Base-by-base conservation (phyloP, 2,888 invertebrate species). In the Spilarctia lutea region DNA sequence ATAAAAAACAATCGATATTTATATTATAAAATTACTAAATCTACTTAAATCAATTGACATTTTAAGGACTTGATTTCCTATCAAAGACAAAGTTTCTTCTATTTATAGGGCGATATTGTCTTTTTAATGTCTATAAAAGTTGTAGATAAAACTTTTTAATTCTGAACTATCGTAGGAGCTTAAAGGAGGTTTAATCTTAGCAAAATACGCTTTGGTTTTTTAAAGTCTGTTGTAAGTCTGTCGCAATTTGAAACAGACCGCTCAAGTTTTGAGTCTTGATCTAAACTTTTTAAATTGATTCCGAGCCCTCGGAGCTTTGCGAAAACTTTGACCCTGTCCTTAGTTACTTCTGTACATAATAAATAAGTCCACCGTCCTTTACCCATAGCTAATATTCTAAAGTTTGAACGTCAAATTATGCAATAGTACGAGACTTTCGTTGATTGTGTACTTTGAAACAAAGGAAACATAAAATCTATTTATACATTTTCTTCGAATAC, bases 251-350 rank as follows among this genome's bases (percentile, higher is more conserved):
- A 82, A 83, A 81, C 81, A 83, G 77, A 78, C 79, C 77, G 80
- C 33, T 66, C 65, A 87, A 90, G 81, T 89, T 86, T 77, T 76
- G 81, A 86, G 83, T 81, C 85, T 86, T 87, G 83, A 83, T 85
- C 78, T 80, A 84, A 93, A 93, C 89, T 93, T 94, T 91, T 91
- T 88, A 91, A 92, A 92, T 93, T 92, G 89, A 92, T 90, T 93
- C 82, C 78, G 86, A 88, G 87, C 87, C 86, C 88, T 84, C 80
- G 74, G 30, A 76, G 79, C 75, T 74, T 73, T 35, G 33, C 67
- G 65, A 71, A 77, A 87, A 88, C 85, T 90, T 89, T 6, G 69
- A 73, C 73, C 72, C 77, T 73, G 76, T 77, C 82, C 82, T 79
- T 84, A 86, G 82, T 86, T 87, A 86, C 85, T 83, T 86, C 83